Percentiles rank a stretch among this genome's conserved stretches.
Evolutionary conservation across 2,113 vertebrate species (phyloP).

Genomic region (Noturus placidus): DNA sequence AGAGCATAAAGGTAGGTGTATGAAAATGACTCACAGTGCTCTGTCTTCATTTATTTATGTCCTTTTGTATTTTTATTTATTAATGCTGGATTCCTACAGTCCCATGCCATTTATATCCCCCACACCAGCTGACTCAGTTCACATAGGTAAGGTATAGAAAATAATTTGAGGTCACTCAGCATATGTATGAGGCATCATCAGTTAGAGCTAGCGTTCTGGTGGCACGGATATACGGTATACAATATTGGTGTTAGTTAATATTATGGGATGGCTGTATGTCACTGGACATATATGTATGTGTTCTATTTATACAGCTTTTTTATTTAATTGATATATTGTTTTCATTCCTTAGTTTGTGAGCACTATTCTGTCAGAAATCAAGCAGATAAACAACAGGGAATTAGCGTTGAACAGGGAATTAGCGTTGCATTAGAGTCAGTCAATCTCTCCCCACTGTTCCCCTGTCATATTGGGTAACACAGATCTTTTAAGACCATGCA

Average conservation of each 20-base stretch:
- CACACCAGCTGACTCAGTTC: slow-evolving; percentile 44
- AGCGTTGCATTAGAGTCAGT: not conserved
- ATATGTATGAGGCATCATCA: slow-evolving; percentile 5
- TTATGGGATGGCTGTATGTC: not conserved
- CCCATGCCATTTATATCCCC: slow-evolving; percentile 35
- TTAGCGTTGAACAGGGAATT: not conserved
- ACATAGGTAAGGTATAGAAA: slow-evolving; percentile 5
- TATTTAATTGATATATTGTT: not conserved
- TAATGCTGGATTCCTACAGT: slow-evolving; percentile 33
- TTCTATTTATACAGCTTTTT: not conserved
- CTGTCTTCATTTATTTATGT: slow-evolving; percentile 22
- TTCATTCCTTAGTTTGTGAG: not conserved
- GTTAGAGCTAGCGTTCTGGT: not conserved
- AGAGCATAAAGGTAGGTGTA: slow-evolving; percentile 46
- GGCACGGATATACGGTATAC: not conserved
- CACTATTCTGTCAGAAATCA: not conserved
- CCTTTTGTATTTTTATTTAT: slow-evolving; percentile 33
- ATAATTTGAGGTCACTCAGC: not conserved
- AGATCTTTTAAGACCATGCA: slow-evolving; percentile 4
- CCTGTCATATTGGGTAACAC: not conserved
- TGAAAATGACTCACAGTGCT: slow-evolving; percentile 51
- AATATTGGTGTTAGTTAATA: not conserved
- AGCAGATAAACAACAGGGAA: not conserved
- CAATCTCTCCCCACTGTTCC: not conserved
- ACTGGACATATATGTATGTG: not conserved